Evolutionary conservation across 2,113 vertebrate species (phyloP).

Genomic region (Pipra filicauda): DNA sequence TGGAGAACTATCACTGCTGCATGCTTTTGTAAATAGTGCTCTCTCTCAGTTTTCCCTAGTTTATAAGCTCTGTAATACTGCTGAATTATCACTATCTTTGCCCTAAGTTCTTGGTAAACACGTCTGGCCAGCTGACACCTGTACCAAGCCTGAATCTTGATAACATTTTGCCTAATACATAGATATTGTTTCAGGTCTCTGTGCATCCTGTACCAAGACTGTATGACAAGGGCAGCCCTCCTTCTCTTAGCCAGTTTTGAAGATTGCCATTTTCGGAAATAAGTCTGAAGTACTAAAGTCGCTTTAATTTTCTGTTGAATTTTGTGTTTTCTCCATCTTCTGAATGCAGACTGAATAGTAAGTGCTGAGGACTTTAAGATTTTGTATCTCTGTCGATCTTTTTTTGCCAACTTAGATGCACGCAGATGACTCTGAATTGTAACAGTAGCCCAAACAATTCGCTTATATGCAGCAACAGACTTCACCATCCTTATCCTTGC

Average conservation of each 20-base stretch:
- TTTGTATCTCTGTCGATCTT: constrained; percentile 65
- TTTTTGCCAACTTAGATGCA: constrained; percentile 65
- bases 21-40: constrained; percentile 50
- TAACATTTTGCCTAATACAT: background rate
- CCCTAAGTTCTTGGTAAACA: constrained; percentile 33
- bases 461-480: constrained; percentile 69
- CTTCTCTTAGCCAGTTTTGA: constrained; percentile 43
- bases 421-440: constrained; percentile 77
- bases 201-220: constrained; percentile 83
- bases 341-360: constrained; percentile 78
- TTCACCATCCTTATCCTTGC: constrained; percentile 81
- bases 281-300: constrained; percentile 74
- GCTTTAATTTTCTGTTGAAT: constrained; percentile 66
- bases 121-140: constrained; percentile 48
- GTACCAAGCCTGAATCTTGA: constrained; percentile 73
- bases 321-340: constrained; percentile 75
- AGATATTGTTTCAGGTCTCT: constrained; percentile 52
- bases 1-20: constrained; percentile 61
- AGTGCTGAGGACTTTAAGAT: constrained; percentile 65
- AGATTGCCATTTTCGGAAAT: constrained; percentile 76
- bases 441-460: constrained; percentile 65
- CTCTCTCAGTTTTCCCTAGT: constrained; percentile 10
- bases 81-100: constrained; percentile 62
- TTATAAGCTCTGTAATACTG: constrained; percentile 59
- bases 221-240: constrained; percentile 79